Evolutionary conservation across 2,113 vertebrate species (phyloP).

Genomic region (Stigmatopora argus): DNA sequence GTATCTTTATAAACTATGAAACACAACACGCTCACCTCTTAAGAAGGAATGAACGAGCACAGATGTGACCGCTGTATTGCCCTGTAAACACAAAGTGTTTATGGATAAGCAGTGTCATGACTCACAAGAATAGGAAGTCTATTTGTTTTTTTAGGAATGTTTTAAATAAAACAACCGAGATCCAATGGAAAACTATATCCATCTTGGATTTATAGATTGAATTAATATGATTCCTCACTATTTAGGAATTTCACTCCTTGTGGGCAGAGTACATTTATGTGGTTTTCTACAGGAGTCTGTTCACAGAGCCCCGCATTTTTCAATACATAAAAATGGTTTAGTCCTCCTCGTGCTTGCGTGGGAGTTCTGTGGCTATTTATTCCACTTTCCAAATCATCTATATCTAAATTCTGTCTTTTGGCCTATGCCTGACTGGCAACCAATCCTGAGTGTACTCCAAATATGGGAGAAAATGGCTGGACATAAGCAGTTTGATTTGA

Average conservation of each 20-base stretch:
- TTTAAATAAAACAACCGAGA: not conserved
- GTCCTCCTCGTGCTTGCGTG: not conserved
- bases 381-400: not conserved
- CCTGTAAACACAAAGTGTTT: slow-evolving; percentile 25
- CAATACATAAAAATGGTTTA: not conserved
- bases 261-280: not conserved
- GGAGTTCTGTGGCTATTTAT: not conserved
- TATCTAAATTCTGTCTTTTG: not conserved
- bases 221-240: too few relatives aligned
- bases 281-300: not conserved
- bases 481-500: not conserved
- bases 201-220: not conserved
- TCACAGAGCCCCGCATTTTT: not conserved
- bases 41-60: not conserved
- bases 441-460: not conserved
- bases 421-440: not conserved
- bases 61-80: slow-evolving; percentile 2
- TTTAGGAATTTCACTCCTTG: not conserved
- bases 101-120: not conserved
- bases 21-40: not conserved
- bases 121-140: not conserved
- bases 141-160: not conserved
- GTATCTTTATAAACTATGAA: not conserved
- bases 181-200: not conserved
- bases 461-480: not conserved